Evolutionary conservation across 2,113 vertebrate genomes (phyloP).

Genomic region (Motacilla tschutschensis): DNA sequence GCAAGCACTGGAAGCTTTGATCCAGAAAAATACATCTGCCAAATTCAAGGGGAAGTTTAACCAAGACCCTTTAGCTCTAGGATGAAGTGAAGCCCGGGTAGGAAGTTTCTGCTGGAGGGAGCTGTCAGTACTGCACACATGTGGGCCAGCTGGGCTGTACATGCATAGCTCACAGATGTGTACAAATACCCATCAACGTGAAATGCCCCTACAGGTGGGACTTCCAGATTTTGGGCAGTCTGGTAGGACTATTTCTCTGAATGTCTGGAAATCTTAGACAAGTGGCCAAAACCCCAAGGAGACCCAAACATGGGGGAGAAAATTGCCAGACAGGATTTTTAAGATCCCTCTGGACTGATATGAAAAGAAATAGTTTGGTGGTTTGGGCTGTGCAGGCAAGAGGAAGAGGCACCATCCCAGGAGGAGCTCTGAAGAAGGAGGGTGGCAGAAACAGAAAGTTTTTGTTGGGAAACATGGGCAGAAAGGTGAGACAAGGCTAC

Average conservation of each 20-base stretch:
- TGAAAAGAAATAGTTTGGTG: not conserved
- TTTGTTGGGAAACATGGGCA: not conserved
- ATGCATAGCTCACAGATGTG: accelerated
- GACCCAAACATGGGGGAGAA: not conserved
- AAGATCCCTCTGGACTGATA: not conserved
- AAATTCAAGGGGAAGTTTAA: not conserved
- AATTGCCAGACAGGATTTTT: not conserved
- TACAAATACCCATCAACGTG: not conserved
- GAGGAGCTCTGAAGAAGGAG: not conserved
- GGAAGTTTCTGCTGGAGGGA: not conserved
- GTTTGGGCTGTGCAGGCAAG: not conserved
- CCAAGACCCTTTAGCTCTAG: not conserved
- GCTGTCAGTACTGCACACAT: not conserved
- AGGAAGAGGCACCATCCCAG: not conserved
- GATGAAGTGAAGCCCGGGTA: not conserved
- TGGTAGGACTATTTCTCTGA: not conserved
- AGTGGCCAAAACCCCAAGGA: not conserved
- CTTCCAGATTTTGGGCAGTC: not conserved
- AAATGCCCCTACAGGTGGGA: not conserved
- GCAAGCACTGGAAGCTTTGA: not conserved
- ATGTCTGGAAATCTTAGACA: not conserved
- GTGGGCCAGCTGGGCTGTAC: not conserved
- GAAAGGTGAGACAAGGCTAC: not conserved
- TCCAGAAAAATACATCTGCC: not conserved
- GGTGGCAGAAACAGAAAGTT: not conserved